These are phyloP conservation scores for Andrena flavipes DNA, from an alignment of 2,888 invertebrate species.

Conservation along the genomic window DNA sequence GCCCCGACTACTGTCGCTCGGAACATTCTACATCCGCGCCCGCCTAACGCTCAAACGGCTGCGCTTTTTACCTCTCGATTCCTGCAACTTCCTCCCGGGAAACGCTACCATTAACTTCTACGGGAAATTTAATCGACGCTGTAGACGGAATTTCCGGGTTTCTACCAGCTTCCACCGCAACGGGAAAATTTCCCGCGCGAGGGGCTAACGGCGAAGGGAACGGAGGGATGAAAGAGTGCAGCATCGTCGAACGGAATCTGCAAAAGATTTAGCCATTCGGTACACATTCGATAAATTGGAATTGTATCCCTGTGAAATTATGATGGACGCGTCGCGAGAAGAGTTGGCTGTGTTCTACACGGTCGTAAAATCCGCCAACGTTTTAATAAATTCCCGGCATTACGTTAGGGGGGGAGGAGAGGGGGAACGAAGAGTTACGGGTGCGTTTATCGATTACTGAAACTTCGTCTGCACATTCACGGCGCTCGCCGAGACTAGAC, in stretches of 20 bases:
- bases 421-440: constrained; percentile 43
- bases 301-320: constrained; percentile 35
- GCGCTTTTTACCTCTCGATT: neutral
- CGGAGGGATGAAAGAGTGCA: neutral
- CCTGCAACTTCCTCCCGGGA: neutral
- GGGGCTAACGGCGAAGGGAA: neutral
- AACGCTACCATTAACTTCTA: neutral
- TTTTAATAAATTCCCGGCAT: constrained; percentile 62
- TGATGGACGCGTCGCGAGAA: constrained; percentile 38
- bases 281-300: constrained; percentile 46
- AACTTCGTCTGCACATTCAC: constrained; percentile 54
- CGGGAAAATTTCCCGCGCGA: neutral
- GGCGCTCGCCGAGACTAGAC: constrained; percentile 21
- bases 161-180: neutral
- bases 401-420: constrained; percentile 6
- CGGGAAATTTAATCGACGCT: constrained; percentile 9
- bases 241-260: constrained; percentile 3
- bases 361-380: constrained; percentile 58
- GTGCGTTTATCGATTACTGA: constrained; percentile 62
- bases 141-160: constrained; percentile 16
- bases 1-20: neutral
- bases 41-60: too few species aligned
- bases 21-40: neutral
- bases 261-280: constrained; percentile 29
- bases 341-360: constrained; percentile 28